Evolutionary conservation across 2,113 vertebrate genomes (phyloP).

Genomic region (Agelaius phoeniceus): DNA sequence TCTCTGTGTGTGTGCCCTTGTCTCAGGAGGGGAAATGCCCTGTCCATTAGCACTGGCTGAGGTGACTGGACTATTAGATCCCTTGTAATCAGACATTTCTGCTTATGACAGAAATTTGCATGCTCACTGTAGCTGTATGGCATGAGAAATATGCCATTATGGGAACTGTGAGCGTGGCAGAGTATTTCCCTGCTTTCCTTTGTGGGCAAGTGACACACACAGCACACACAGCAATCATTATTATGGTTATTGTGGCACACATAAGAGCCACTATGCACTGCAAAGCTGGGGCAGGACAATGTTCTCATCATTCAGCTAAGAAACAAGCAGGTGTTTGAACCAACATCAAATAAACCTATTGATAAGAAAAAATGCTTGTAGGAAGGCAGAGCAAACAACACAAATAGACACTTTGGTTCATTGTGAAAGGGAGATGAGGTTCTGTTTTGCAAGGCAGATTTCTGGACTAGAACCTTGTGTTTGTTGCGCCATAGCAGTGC

Average conservation of each 20-base stretch:
- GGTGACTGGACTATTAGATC: background rate
- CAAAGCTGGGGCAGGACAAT: background rate
- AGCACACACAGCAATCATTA: accelerated
- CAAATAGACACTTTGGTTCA: background rate
- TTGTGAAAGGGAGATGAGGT: background rate
- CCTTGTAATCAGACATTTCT: background rate
- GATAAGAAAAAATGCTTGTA: background rate
- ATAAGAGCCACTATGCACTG: background rate
- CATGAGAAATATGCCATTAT: background rate
- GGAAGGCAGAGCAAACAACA: background rate
- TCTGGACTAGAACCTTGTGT: background rate
- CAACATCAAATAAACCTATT: no score
- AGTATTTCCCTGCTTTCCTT: background rate
- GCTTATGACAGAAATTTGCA: background rate
- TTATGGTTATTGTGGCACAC: background rate
- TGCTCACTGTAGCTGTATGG: background rate
- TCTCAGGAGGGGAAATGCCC: background rate
- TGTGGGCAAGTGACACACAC: background rate
- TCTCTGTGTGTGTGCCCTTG: background rate
- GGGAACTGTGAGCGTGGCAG: background rate
- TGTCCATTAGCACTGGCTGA: background rate
- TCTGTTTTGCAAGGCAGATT: background rate
- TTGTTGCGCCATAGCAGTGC: background rate
- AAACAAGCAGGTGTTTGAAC: background rate
- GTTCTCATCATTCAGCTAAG: background rate